Base-by-base conservation (phyloP, 2,797 vertebrate genomes). In the Cirrhinus mrigala region DNA sequence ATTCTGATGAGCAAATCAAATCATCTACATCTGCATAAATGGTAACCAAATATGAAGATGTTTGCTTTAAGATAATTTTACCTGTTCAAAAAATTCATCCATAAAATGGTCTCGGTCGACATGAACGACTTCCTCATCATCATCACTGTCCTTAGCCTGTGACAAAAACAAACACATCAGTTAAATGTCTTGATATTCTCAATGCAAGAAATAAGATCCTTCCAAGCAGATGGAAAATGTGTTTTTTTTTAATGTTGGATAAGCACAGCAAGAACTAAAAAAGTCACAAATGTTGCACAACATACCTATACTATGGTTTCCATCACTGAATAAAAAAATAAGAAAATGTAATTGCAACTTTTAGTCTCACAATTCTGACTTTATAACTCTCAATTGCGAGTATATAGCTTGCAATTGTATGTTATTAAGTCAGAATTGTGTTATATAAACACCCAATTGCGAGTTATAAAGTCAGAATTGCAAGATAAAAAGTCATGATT, bases 61-160 rank as follows among this genome's bases (percentile, higher is more conserved):
- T 70, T 52, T 75, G 4, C 24, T 16, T 16, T 1, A 16, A 62
- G 29, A 52, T 29, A 18, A 50, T 18, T 90, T 93, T 81, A 98
- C 97, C 97, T 98, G 97, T 90, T 98, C 97, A 6, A 98, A 98
- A 94, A 98, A 98, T 91, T 98, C 97, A 66, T 98, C 97, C 97
- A 98, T 98, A 92, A 98, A 98, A 91, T 98, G 97, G 89, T 98
- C 97, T 83, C 97, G 94, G 88, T 98, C 97, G 48, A 98, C 96
- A 37, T 98, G 97, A 48, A 98, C 97, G 89, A 97, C 97, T 91
- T 98, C 97, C 86, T 98, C 97, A 88, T 98, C 97, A 90, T 98
- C 97, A 44, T 98, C 97, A 14, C 97, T 98, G 96, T 98, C 97
- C 95, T 98, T 97, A 66, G 97, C 97, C 97, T 98, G 94, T 3